Conservation (phyloP, 2,113 vertebrate genomes). For the Colinus virginianus region DNA sequence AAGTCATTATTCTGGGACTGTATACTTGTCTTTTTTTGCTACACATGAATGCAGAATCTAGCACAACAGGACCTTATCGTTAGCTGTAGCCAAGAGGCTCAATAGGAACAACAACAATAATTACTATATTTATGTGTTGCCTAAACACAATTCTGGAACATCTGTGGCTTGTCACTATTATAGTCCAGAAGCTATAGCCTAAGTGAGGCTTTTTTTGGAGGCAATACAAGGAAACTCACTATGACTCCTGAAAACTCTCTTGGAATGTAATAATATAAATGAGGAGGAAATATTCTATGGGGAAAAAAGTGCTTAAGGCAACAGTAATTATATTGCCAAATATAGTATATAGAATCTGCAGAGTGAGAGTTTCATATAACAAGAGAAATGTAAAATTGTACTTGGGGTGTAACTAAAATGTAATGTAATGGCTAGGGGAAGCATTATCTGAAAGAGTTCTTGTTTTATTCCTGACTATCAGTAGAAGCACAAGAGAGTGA, state of each 20-base stretch:
- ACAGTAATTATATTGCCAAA: constrained; percentile 72
- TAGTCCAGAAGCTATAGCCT: constrained; percentile 3
- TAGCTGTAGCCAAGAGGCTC: constrained; percentile 14
- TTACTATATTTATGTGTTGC: constrained; percentile 8
- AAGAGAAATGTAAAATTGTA: constrained; percentile 61
- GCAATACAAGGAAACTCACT: constrained; percentile 13
- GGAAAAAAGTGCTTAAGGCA: constrained; percentile 62
- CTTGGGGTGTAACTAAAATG: constrained; percentile 46
- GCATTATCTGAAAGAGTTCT: constrained; percentile 19
- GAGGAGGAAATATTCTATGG: constrained; percentile 52
- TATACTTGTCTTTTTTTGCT: not conserved
- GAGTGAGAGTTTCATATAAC: constrained; percentile 45
- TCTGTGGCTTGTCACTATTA: constrained; percentile 33
- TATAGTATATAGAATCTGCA: constrained; percentile 58
- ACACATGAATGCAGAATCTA: not conserved
- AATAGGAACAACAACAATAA: not conserved
- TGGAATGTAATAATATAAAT: constrained; percentile 61
- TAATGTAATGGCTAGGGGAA: not conserved
- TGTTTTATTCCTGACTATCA: constrained; percentile 19
- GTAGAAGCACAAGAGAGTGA: not conserved
- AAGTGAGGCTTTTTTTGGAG: not conserved
- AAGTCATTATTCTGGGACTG: constrained; percentile 1
- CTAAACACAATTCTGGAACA: constrained; percentile 42
- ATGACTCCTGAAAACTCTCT: constrained; percentile 43
- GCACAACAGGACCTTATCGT: not conserved